Base-by-base conservation (phyloP, 2,888 invertebrate genomes). In the Nemapogon koenigi region DNA sequence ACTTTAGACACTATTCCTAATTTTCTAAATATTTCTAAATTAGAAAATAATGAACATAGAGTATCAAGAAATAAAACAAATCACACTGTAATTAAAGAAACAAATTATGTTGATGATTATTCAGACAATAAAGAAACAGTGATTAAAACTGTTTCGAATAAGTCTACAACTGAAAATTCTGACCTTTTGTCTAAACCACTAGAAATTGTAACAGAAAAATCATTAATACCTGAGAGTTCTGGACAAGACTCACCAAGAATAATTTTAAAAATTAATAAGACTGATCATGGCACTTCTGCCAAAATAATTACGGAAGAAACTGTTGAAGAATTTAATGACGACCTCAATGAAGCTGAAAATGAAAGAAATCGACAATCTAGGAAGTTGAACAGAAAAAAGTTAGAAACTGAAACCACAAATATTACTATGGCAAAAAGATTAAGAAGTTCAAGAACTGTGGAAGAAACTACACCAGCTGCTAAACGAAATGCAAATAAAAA, bases 181-280 rank as follows among this genome's bases (percentile, higher is more conserved):
- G 22, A 22, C 7, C 6, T 8, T 22, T 22, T 72, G 37, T 66
- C 65, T 43, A 70, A 68, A 48, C 78, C 80, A n/a, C 52, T 81
- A 53, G 80, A 81, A 62, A 75, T 81, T 33, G 63, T 58, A 42
- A 64, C 75, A 42, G 73, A 76, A 40, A 71, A 50, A 41, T 59
- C 26, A 49, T 59, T 15, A 63, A 58, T 57, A 66, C 13, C 33
- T 16, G 35, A 65, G 50, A 67, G 66, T 43, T 68, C 73, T 37
- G 76, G 72, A 30, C 78, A 78, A 60, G 79, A 79, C 52, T 81
- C 81, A 17, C 81, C 81, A 39, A 57, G 85, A 51, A 85, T 86
- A 48, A 84, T 85, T 47, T 65, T 85, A 50, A 85, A 86, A 65
- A 85, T 85, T 48, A 84, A 85, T 56, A 85, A 85, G 68, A 81